phyloP scores from a whole-genome alignment of 1,140 invertebrate species.

The Meloidogyne hapla region DNA sequence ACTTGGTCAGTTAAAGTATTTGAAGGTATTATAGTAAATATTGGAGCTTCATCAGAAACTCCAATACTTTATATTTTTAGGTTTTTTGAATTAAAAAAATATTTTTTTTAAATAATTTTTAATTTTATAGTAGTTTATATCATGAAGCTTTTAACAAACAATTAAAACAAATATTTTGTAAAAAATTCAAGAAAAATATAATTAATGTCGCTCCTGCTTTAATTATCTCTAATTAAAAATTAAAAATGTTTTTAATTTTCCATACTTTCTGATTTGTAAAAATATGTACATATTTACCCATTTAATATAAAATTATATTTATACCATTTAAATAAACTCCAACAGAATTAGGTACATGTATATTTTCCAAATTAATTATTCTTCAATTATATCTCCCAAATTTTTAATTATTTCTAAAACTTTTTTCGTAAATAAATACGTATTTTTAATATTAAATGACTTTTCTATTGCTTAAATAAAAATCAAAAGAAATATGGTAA shows the following conservation, averaged over 20 bases:
- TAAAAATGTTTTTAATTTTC: too few relatives aligned
- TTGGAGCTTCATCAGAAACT: neutral
- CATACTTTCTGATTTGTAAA: too few relatives aligned
- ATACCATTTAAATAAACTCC: too few relatives aligned
- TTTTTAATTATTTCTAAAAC: too few relatives aligned
- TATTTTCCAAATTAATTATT: too few relatives aligned
- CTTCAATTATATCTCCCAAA: too few relatives aligned
- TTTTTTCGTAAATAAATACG: too few relatives aligned
- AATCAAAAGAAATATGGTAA: constrained; percentile 6
- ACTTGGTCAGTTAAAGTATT: neutral
- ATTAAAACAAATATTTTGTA: neutral
- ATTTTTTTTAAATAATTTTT: neutral
- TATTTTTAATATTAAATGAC: too few relatives aligned
- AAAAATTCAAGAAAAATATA: neutral
- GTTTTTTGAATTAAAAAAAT: neutral
- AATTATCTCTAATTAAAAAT: neutral
- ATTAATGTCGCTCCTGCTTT: neutral
- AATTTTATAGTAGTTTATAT: neutral
- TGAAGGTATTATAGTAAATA: neutral
- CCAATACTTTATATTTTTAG: constrained; percentile 1
- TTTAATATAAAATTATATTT: too few relatives aligned
- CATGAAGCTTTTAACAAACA: neutral
- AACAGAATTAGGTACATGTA: too few relatives aligned
- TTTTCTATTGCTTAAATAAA: too few relatives aligned
- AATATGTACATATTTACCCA: too few relatives aligned